Conservation (phyloP, 2,888 invertebrate genomes). For the Leptura quadrifasciata region DNA sequence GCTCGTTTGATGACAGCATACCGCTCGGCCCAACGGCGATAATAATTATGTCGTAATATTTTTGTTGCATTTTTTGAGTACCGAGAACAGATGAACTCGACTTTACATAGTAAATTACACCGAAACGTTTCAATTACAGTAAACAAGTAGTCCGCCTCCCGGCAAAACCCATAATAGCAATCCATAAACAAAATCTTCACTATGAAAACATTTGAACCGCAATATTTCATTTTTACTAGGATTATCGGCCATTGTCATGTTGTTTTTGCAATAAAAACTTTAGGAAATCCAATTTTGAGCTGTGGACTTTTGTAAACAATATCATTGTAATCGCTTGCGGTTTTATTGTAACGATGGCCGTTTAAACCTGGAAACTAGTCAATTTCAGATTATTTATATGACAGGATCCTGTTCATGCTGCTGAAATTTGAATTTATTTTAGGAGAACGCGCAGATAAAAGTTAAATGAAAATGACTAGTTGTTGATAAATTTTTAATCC, state of each 20-base stretch:
- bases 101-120: too few relatives aligned
- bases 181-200: neutral
- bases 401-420: constrained; percentile 31
- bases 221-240: constrained; percentile 40
- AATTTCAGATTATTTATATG: constrained; percentile 49
- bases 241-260: constrained; percentile 32
- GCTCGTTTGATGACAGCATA: too few relatives aligned
- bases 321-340: constrained; percentile 46
- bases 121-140: neutral
- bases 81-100: too few relatives aligned
- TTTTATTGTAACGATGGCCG: constrained; percentile 46
- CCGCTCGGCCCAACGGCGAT: too few relatives aligned
- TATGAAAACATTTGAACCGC: neutral
- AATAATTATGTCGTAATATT: too few relatives aligned
- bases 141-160: neutral
- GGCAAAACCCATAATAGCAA: neutral
- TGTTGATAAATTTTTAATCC: constrained; percentile 48
- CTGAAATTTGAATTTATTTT: constrained; percentile 44
- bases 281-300: constrained; percentile 44
- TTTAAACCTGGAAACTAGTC: constrained; percentile 48
- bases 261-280: constrained; percentile 39
- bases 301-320: constrained; percentile 46
- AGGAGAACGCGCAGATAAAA: constrained; percentile 39
- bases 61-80: too few relatives aligned
- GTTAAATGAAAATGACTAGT: constrained; percentile 46